phyloP scores from a whole-genome alignment of 2,888 invertebrate species.

The Apoda limacodes region DNA sequence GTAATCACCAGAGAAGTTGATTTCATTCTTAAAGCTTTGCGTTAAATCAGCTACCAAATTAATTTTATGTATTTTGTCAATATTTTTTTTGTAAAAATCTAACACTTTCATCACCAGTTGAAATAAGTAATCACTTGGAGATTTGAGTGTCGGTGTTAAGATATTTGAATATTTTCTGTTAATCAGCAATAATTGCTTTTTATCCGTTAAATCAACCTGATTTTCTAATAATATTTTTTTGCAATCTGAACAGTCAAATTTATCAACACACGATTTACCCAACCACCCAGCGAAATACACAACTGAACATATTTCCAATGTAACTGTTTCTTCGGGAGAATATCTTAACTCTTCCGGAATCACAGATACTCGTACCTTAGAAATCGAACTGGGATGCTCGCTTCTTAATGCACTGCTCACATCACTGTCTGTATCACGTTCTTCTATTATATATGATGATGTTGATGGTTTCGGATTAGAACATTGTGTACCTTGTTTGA shows the following conservation, averaged over 20 bases:
- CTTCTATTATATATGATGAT: background rate
- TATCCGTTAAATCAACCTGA: constrained; percentile 12
- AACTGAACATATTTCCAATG: constrained; percentile 16
- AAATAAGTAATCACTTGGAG: background rate
- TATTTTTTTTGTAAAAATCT: background rate
- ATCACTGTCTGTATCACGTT: background rate
- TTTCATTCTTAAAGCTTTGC: background rate
- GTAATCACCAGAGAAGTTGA: background rate
- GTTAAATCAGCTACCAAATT: background rate
- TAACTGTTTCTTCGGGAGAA: background rate
- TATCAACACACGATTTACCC: constrained; percentile 13
- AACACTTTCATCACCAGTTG: background rate
- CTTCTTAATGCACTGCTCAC: background rate
- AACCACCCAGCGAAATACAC: constrained; percentile 21
- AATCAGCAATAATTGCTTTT: constrained; percentile 17
- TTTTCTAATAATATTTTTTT: background rate
- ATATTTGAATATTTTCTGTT: constrained; percentile 16
- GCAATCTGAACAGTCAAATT: constrained; percentile 15
- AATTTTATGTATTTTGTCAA: background rate
- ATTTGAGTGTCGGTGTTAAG: background rate
- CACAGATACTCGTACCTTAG: background rate
- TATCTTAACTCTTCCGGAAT: background rate
- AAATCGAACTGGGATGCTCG: background rate
- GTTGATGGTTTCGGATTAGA: background rate
- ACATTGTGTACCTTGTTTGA: background rate